Percentiles rank a stretch among this genome's conserved stretches.
phyloP scores from a whole-genome alignment of 2,113 vertebrate genomes.

The Leucoraja erinaceus region DNA sequence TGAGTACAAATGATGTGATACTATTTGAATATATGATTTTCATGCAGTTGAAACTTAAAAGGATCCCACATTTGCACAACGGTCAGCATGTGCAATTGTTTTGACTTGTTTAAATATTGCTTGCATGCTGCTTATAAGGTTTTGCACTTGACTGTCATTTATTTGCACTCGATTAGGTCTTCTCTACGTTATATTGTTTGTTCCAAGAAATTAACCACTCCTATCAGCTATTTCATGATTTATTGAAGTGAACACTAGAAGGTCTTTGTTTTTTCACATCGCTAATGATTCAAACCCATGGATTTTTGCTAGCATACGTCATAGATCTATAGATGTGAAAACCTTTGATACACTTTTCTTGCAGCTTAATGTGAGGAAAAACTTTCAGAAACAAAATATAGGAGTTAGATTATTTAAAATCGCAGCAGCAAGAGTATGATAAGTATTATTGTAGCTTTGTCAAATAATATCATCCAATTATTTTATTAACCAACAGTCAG shows the following conservation, averaged over 20 bases:
- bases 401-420: neutral
- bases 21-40: neutral
- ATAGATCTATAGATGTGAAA: neutral
- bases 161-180: neutral
- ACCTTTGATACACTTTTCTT: neutral
- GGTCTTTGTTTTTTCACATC: neutral
- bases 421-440: neutral
- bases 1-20: neutral
- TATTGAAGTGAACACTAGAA: neutral
- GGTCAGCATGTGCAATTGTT: neutral
- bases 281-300: neutral
- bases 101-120: neutral
- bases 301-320: neutral
- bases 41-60: neutral
- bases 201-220: neutral
- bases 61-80: neutral
- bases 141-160: neutral
- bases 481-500: conserved; percentile 63
- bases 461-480: neutral
- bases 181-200: neutral
- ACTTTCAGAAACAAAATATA: neutral
- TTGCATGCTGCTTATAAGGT: neutral
- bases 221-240: neutral
- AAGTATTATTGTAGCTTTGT: neutral
- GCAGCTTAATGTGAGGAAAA: neutral